Conservation (phyloP, 2,888 invertebrate species). For the Hirudinaria manillensis region DNA sequence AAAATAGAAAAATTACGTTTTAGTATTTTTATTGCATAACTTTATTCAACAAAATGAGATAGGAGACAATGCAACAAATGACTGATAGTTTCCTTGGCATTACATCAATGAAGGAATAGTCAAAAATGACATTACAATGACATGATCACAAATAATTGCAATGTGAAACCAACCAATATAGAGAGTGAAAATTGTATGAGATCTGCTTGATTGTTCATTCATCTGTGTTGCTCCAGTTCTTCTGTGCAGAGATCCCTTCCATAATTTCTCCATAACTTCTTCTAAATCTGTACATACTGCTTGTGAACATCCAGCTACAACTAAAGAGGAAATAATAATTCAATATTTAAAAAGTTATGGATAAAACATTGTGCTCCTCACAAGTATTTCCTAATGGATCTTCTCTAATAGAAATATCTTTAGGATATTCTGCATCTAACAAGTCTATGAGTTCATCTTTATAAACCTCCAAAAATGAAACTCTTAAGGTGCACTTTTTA, state of each 20-base stretch:
- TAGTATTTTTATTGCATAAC: neutral
- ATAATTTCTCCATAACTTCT: slow-evolving; percentile 52
- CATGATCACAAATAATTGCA: neutral
- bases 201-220: slow-evolving; percentile 55
- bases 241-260: slow-evolving; percentile 50
- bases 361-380: slow-evolving; percentile 23
- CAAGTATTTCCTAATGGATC: slow-evolving; percentile 53
- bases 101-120: neutral
- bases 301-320: slow-evolving; percentile 51
- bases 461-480: slow-evolving; percentile 54
- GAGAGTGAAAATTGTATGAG: slow-evolving; percentile 54
- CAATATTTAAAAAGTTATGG: neutral
- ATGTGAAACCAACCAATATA: slow-evolving; percentile 45
- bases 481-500: slow-evolving; percentile 44
- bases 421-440: slow-evolving; percentile 48
- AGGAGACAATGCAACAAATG: neutral
- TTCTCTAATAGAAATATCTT: slow-evolving; percentile 53
- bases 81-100: neutral
- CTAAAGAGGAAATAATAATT: slow-evolving; percentile 41
- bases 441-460: slow-evolving; percentile 54
- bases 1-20: neutral
- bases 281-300: slow-evolving; percentile 49
- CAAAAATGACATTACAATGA: neutral
- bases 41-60: neutral
- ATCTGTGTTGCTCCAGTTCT: slow-evolving; percentile 55